Percentiles rank a stretch among this genome's conserved stretches.
Evolutionary conservation across 1,140 invertebrate genomes (phyloP).

Genomic region (Solenopsis invicta): DNA sequence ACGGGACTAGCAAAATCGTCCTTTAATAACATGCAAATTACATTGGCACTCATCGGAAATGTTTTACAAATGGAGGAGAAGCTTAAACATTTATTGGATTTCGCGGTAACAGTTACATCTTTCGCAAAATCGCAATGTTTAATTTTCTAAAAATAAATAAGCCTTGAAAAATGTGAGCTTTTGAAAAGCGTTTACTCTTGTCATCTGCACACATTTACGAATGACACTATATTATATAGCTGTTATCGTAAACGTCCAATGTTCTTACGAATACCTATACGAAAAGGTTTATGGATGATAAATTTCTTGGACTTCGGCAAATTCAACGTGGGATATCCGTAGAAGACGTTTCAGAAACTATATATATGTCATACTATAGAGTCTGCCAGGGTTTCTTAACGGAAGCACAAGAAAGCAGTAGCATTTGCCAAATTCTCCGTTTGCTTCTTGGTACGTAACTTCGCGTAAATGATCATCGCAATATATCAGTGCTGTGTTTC

Average conservation of each 20-base stretch:
- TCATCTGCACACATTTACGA: neutral
- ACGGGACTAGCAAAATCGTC: constrained; percentile 32
- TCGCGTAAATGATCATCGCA: constrained; percentile 59
- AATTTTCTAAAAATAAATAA: constrained; percentile 34
- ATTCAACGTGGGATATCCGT: constrained; percentile 36
- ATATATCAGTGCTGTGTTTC: constrained; percentile 54
- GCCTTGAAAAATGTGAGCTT: neutral
- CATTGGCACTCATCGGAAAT: constrained; percentile 53
- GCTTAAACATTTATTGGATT: constrained; percentile 55
- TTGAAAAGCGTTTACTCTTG: neutral
- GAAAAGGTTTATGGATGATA: constrained; percentile 47
- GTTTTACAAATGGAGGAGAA: constrained; percentile 44
- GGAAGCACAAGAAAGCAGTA: constrained; percentile 54
- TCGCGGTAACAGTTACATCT: constrained; percentile 12
- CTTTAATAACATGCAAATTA: constrained; percentile 63
- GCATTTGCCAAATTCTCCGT: constrained; percentile 64
- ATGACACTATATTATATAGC: constrained; percentile 4
- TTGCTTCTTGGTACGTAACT: constrained; percentile 60
- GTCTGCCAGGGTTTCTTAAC: constrained; percentile 59
- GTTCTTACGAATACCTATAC: constrained; percentile 1
- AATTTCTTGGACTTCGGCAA: constrained; percentile 54
- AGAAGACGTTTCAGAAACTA: constrained; percentile 53
- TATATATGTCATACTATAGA: constrained; percentile 49
- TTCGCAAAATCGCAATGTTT: constrained; percentile 1
- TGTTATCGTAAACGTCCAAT: constrained; percentile 9